These are phyloP conservation scores for Cheilosia vulpina DNA, from an alignment of 2,888 invertebrate species.

Conservation along the genomic window DNA sequence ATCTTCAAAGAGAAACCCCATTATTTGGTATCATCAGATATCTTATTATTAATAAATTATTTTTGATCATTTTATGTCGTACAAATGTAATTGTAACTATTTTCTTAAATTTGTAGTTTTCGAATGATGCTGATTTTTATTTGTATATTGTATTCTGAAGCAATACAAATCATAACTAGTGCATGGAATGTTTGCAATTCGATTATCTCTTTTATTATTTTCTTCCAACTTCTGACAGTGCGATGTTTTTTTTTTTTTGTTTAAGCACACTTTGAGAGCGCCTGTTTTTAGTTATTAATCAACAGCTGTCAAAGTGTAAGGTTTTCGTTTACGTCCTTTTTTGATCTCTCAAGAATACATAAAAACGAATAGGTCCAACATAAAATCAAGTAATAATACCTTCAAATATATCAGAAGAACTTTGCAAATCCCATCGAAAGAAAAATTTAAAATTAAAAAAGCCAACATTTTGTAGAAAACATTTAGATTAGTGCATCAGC, in stretches of 20 bases:
- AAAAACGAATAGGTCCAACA: constrained; percentile 33
- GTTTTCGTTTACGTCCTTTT: constrained; percentile 53
- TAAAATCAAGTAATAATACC: not conserved
- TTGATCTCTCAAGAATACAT: constrained; percentile 44
- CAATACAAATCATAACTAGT: no score
- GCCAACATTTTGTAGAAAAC: not conserved
- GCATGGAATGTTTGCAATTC: no score
- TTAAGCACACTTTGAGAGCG: constrained; percentile 27
- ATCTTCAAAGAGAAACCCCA: no score
- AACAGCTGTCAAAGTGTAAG: constrained; percentile 26
- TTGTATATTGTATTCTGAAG: no score
- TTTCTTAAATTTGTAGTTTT: no score
- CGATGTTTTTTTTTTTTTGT: not conserved
- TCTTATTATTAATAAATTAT: no score
- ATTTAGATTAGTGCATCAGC: constrained; percentile 47
- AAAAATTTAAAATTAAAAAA: not conserved
- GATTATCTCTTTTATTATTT: no score
- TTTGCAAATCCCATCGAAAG: not conserved
- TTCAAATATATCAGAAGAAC: not conserved
- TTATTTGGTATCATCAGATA: no score
- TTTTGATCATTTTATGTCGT: no score
- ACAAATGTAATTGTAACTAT: no score
- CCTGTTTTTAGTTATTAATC: not conserved
- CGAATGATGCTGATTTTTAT: no score
- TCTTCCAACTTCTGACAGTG: not conserved